Conservation (phyloP, 2,888 invertebrate genomes). For the Agrotis puta region DNA sequence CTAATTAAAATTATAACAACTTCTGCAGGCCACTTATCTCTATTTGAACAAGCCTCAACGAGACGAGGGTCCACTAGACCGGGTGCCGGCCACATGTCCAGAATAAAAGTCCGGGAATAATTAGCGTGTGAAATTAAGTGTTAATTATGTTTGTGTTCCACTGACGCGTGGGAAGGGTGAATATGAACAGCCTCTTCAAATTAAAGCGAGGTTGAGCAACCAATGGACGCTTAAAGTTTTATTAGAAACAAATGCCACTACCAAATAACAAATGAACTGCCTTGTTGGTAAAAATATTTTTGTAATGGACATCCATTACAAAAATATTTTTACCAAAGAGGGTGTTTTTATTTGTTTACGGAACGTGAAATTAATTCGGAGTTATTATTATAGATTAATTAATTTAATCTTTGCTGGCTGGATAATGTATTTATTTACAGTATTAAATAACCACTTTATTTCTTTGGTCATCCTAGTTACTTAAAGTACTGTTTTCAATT, state of each 20-base stretch:
- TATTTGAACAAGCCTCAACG: slow-evolving; percentile 55
- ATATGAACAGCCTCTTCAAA: slow-evolving; percentile 10
- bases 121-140: slow-evolving; percentile 60
- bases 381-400: too few relatives aligned
- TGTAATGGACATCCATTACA: background rate
- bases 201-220: slow-evolving; percentile 13
- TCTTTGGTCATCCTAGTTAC: background rate
- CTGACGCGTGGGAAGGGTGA: slow-evolving; percentile 29
- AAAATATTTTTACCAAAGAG: too few relatives aligned
- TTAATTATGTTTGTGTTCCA: slow-evolving; percentile 55
- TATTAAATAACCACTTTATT: background rate
- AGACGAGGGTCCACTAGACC: slow-evolving; percentile 56
- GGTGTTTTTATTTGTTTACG: background rate
- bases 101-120: slow-evolving; percentile 63
- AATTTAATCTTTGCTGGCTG: too few relatives aligned
- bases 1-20: slow-evolving; percentile 66
- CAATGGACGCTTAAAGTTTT: slow-evolving; percentile 32
- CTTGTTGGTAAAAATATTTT: slow-evolving; percentile 4
- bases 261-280: too few relatives aligned
- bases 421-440: background rate
- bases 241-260: too few relatives aligned
- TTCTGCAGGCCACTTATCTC: slow-evolving; percentile 43
- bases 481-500: slow-evolving; percentile 22
- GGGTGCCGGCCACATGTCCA: slow-evolving; percentile 46
- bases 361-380: too few relatives aligned